Conservation (phyloP, 2,113 vertebrate species). For the Hirundichthys speculiger region DNA sequence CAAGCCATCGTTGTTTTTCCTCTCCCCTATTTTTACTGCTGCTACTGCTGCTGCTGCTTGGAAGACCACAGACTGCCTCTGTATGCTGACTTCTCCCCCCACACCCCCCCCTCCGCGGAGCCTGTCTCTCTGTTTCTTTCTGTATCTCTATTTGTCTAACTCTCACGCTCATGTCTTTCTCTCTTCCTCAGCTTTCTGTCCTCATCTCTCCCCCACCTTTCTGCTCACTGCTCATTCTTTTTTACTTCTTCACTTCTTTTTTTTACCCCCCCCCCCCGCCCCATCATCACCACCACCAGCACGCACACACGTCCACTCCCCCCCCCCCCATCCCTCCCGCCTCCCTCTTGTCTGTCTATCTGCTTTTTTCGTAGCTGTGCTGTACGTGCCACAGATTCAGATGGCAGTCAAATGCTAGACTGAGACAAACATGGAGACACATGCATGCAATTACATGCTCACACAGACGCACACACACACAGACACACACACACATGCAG, state of each 20-base stretch:
- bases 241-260: slow-evolving; percentile 40
- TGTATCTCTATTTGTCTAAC: slow-evolving; percentile 66
- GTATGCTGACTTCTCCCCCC: slow-evolving; percentile 66
- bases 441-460: slow-evolving; percentile 71
- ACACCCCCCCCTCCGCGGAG: slow-evolving; percentile 10
- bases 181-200: slow-evolving; percentile 33
- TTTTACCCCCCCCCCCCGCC: slow-evolving; percentile 28
- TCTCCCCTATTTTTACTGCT: slow-evolving; percentile 77
- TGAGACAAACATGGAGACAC: slow-evolving; percentile 68
- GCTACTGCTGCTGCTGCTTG: slow-evolving; percentile 60
- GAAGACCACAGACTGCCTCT: slow-evolving; percentile 75
- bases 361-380: slow-evolving; percentile 59
- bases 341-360: slow-evolving; percentile 59
- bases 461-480: slow-evolving; percentile 25
- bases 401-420: slow-evolving; percentile 70
- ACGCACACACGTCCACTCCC: background rate
- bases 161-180: slow-evolving; percentile 49
- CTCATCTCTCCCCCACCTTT: slow-evolving; percentile 25
- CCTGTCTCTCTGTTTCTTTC: slow-evolving; percentile 50
- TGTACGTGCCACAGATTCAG: slow-evolving; percentile 76
- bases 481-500: slow-evolving; percentile 7
- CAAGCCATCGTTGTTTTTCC: slow-evolving; percentile 77
- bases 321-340: background rate
- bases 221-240: background rate
- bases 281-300: background rate